Base-by-base conservation (phyloP, 2,797 vertebrate genomes). In the Arremon brunneinucha region DNA sequence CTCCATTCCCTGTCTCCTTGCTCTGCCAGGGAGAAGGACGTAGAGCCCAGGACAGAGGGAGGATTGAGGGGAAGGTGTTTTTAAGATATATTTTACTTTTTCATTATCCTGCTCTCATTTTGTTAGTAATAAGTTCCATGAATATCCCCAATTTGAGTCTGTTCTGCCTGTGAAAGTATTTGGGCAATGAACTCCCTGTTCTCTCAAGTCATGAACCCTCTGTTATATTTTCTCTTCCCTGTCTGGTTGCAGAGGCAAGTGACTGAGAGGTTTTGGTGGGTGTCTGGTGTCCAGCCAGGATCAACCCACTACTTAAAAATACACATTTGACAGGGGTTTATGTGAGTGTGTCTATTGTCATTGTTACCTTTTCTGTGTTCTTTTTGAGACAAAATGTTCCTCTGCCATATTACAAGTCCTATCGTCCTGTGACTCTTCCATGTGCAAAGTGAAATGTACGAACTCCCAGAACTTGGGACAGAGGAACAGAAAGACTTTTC, bases 21-120 rank as follows among this genome's bases (percentile, higher is more conserved):
- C 15, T 57, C 24, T 53, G 7, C n/a, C 15, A 7, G 3, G 20
- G 11, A 16, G 19, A 37, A 53, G 39, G 63, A 68, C 7, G 2
- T 28, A 39, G 12, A 76, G 28, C 8, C 37, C 0, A 0, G 27
- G 39, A 77, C 28, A 13, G 9, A 62, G 24, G 14, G 6, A 62
- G 5, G 16, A 30, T 28, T 34, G 6, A 9, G 11, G 8, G 16
- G 4, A 62, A 62, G 27, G 8, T 44, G 35, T 46, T 52, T n/a
- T 24, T 14, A n/a, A 46, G 39, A 21, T 39, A 4, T 30, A 39
- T 60, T 46, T 60, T 53, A 28, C 19, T 24, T 77, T 52, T 27
- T 69, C 39, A 46, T 69, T 68, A 11, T 76, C 13, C 11, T 17
- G 8, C 3, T 30, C 21, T 53, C 7, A 34, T 39, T 69, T 76